Evolutionary conservation across 2,888 invertebrate genomes (phyloP).

Genomic region (Pardosa pseudoannulata): DNA sequence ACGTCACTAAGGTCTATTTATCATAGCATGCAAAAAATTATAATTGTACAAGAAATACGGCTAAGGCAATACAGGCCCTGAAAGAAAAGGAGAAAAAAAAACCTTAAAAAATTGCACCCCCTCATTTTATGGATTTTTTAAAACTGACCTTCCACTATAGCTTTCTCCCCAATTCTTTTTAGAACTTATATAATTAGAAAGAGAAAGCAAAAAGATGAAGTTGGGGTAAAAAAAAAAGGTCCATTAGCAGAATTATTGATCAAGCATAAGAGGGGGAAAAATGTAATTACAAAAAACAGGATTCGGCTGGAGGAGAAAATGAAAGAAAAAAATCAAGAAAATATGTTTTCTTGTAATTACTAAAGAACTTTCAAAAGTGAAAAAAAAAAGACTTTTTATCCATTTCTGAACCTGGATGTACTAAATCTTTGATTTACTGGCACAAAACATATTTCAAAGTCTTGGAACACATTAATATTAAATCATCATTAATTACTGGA

Average conservation of each 20-base stretch:
- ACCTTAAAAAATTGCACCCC: slow-evolving; percentile 5
- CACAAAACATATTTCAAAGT: slow-evolving; percentile 61
- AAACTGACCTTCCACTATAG: slow-evolving; percentile 52
- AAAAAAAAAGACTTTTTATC: slow-evolving; percentile 27
- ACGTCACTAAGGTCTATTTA: slow-evolving; percentile 50
- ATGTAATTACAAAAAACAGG: slow-evolving; percentile 64
- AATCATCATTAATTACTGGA: slow-evolving; percentile 71
- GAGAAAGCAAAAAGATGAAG: slow-evolving; percentile 7
- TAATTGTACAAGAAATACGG: slow-evolving; percentile 58
- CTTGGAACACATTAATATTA: slow-evolving; percentile 67
- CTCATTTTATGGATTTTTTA: slow-evolving; percentile 17
- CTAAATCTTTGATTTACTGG: slow-evolving; percentile 64
- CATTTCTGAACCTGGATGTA: slow-evolving; percentile 33
- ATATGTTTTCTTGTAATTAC: slow-evolving; percentile 61
- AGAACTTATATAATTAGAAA: slow-evolving; percentile 70
- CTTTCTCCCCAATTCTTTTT: slow-evolving; percentile 57
- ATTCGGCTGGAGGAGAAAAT: slow-evolving; percentile 1
- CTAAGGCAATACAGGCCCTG: slow-evolving; percentile 41
- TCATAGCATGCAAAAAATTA: slow-evolving; percentile 46
- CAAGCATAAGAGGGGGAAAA: slow-evolving; percentile 40
- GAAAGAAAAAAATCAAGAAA: slow-evolving; percentile 30
- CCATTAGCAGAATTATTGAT: slow-evolving; percentile 70
- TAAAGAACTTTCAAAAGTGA: slow-evolving; percentile 65
- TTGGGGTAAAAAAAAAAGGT: slow-evolving; percentile 29
- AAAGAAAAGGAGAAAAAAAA: slow-evolving; percentile 41